phyloP scores from a whole-genome alignment of 2,113 vertebrate genomes.

The Puffinus mauretanicus region DNA sequence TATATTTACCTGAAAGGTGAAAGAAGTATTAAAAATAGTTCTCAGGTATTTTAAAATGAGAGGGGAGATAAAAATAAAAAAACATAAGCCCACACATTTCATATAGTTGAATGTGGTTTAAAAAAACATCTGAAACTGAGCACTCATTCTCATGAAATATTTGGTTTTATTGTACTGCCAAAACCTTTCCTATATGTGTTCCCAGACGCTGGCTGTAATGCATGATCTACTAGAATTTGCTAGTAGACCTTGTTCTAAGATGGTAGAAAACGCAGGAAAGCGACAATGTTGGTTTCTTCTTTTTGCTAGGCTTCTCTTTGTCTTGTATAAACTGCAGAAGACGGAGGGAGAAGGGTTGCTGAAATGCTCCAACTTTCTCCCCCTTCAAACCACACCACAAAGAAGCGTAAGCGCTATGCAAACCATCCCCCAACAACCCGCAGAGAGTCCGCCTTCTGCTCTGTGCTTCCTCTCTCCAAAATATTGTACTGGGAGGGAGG shows the following conservation, averaged over 20 bases:
- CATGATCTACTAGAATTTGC: neutral
- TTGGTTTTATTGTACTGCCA: neutral
- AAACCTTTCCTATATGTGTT: neutral
- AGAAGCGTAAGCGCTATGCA: neutral
- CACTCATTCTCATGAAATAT: neutral
- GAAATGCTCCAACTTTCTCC: constrained; percentile 3
- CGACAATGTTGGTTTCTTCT: neutral
- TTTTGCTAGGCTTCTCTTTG: neutral
- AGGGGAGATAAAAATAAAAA: neutral
- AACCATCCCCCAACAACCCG: neutral
- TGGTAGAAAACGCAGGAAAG: neutral
- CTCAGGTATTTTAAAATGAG: neutral
- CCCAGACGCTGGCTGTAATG: neutral
- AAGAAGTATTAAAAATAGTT: neutral
- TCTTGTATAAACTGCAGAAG: neutral
- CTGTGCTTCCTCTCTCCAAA: neutral
- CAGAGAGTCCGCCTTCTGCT: neutral
- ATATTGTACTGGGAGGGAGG: neutral
- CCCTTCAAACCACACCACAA: neutral
- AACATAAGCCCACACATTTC: neutral
- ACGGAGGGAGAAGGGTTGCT: neutral
- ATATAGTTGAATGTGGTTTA: neutral
- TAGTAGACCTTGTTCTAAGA: neutral
- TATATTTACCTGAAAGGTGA: constrained; percentile 18
- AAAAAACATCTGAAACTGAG: neutral